Conservation (phyloP, 1,140 invertebrate genomes). For the Listronotus bonariensis region DNA sequence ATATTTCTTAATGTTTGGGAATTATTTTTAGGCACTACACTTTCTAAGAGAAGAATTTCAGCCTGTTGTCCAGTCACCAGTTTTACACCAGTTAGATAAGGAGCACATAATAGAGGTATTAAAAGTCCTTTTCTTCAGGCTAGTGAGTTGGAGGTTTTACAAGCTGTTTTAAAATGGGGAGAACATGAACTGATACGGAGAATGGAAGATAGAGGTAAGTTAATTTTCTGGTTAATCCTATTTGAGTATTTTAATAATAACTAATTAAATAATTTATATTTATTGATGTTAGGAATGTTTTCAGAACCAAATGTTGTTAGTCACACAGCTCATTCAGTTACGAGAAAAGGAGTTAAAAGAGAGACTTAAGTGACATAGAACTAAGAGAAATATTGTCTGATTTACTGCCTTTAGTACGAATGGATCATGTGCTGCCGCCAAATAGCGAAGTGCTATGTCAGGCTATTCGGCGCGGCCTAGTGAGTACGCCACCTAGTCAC, state of each 20-base stretch:
- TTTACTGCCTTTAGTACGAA: slow-evolving; percentile 79
- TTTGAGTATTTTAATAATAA: not conserved
- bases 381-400: slow-evolving; percentile 84
- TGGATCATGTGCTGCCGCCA: slow-evolving; percentile 87
- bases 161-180: slow-evolving; percentile 89
- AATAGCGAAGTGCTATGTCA: slow-evolving; percentile 80
- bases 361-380: slow-evolving; percentile 85
- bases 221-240: not conserved
- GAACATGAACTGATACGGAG: slow-evolving; percentile 80
- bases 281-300: slow-evolving; percentile 32
- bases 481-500: slow-evolving; percentile 83
- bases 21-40: slow-evolving; percentile 60
- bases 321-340: slow-evolving; percentile 88
- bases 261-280: slow-evolving; percentile 7
- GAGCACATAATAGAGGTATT: slow-evolving; percentile 79
- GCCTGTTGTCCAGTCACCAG: slow-evolving; percentile 70
- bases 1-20: too few relatives aligned
- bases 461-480: slow-evolving; percentile 81
- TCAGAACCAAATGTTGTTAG: slow-evolving; percentile 88
- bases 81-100: slow-evolving; percentile 81
- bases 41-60: slow-evolving; percentile 83
- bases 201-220: slow-evolving; percentile 77
- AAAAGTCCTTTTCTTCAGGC: slow-evolving; percentile 89
- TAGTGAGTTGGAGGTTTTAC: slow-evolving; percentile 84
- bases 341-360: slow-evolving; percentile 84